Evolutionary conservation across 2,888 invertebrate species (phyloP).

Genomic region (Stramonita haemastoma): DNA sequence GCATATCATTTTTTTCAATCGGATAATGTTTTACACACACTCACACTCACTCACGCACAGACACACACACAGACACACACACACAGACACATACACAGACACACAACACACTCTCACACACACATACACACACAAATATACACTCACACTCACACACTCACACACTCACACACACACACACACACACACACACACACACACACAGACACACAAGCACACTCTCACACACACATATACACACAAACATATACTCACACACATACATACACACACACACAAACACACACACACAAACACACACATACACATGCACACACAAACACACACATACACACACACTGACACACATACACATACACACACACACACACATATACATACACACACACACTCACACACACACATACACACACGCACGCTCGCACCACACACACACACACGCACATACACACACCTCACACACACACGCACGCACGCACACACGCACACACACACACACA

Average conservation of each 20-base stretch:
- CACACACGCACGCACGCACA: not conserved
- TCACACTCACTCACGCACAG: no score
- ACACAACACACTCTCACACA: no score
- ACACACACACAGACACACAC: no score
- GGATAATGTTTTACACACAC: no score
- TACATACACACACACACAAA: slow-evolving; percentile 21
- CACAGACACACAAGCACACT: no score
- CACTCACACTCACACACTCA: slow-evolving; percentile 30
- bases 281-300: not conserved
- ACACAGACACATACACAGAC: no score
- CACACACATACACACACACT: not conserved
- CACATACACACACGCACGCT: no score
- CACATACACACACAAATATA: not conserved
- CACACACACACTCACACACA: not conserved
- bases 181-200: slow-evolving; percentile 19
- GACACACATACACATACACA: not conserved
- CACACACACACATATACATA: not conserved
- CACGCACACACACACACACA: slow-evolving; percentile 8
- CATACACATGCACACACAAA: not conserved
- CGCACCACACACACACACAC: not conserved
- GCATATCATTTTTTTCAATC: no score
- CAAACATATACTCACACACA: slow-evolving; percentile 21
- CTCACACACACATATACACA: slow-evolving; percentile 13
- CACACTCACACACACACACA: slow-evolving; percentile 35
- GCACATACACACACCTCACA: not conserved